Percentiles rank a stretch among this genome's conserved stretches.
Evolutionary conservation across 1,140 invertebrate species (phyloP).

Genomic region (Onthophagus taurus): DNA sequence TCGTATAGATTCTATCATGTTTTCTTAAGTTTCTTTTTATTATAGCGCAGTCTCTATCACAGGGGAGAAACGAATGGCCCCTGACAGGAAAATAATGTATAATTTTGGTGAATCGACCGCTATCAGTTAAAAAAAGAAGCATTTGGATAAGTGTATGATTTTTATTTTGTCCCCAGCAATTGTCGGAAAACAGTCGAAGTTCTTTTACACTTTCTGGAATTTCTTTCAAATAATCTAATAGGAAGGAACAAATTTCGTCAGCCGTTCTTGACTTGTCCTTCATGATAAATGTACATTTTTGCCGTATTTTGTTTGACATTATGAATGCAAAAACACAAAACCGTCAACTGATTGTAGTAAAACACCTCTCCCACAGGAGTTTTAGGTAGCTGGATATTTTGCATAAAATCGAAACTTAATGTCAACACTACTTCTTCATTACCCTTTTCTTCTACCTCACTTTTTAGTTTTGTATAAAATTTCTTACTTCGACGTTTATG

Average conservation of each 20-base stretch:
- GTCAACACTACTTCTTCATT: too few relatives aligned
- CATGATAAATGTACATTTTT: constrained; percentile 1
- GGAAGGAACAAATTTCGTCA: constrained; percentile 8
- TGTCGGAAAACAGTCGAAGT: constrained; percentile 5
- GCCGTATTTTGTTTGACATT: constrained; percentile 7
- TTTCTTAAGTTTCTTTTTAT: too few relatives aligned
- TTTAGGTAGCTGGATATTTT: constrained; percentile 8
- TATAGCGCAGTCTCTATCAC: too few relatives aligned
- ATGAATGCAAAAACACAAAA: constrained; percentile 7
- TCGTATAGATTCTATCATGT: too few relatives aligned
- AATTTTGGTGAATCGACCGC: too few relatives aligned
- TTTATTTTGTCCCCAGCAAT: constrained; percentile 10
- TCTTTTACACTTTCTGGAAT: constrained; percentile 5
- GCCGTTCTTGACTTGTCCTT: not conserved
- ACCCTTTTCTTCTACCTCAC: not conserved
- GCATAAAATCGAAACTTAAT: constrained; percentile 3
- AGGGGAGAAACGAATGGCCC: too few relatives aligned
- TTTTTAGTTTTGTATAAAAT: not conserved
- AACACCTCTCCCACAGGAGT: constrained; percentile 5
- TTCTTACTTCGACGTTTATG: constrained; percentile 10
- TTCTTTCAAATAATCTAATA: constrained; percentile 6
- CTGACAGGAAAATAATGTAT: too few relatives aligned
- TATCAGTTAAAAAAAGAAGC: constrained; percentile 7
- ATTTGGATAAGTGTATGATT: constrained; percentile 9
- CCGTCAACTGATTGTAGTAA: constrained; percentile 7